Conservation (phyloP, 2,888 invertebrate genomes). For the Protonemura montana region DNA sequence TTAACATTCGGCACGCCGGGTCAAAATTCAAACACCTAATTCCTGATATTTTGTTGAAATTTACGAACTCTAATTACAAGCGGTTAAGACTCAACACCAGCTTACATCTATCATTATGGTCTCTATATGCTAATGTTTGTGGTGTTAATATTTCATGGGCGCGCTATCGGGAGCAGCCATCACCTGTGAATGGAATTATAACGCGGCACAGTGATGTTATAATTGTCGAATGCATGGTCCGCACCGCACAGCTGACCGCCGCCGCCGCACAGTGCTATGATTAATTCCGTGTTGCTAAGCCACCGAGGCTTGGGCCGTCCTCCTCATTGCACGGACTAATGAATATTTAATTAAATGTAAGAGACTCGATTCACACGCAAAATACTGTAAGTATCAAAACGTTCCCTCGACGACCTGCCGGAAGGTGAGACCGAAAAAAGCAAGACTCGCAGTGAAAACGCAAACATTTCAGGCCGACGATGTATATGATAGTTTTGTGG, state of each 20-base stretch:
- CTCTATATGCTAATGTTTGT: constrained; percentile 20
- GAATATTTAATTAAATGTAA: not conserved
- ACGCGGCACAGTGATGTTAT: not conserved
- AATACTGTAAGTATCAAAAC: not conserved
- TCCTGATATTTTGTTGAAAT: not conserved
- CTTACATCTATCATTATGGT: constrained; percentile 14
- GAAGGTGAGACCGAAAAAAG: too few species aligned
- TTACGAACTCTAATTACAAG: not conserved
- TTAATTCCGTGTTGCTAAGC: not conserved
- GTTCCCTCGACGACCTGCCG: too few species aligned
- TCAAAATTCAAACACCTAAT: not conserved
- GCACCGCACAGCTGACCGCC: not conserved
- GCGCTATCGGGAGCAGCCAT: not conserved
- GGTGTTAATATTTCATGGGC: not conserved
- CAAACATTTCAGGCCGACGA: too few species aligned
- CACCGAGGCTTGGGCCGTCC: not conserved
- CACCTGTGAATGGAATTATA: constrained; percentile 27
- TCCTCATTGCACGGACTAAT: not conserved
- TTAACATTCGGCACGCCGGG: not conserved
- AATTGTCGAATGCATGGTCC: not conserved
- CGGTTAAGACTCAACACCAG: not conserved
- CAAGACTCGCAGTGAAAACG: too few species aligned
- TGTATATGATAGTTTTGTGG: too few species aligned
- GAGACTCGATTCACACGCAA: not conserved
- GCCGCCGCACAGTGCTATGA: too few species aligned